phyloP scores from a whole-genome alignment of 2,797 vertebrate species.

The Hafferia zeledoni region DNA sequence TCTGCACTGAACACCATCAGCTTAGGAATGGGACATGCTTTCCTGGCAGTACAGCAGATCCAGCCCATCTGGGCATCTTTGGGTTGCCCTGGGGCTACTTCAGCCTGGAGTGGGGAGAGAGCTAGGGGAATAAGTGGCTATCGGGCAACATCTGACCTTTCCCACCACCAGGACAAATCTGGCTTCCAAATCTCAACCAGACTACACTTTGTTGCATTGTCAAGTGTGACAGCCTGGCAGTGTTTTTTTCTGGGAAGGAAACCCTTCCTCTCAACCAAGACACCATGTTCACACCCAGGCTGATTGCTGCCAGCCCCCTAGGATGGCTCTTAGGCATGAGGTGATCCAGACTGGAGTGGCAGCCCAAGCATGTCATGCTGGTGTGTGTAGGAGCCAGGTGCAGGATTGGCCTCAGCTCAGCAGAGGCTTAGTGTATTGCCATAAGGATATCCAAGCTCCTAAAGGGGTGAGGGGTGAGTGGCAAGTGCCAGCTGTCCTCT shows the following conservation, averaged over 20 bases:
- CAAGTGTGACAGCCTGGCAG: fast-evolving
- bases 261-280: background rate
- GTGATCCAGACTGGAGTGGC: fast-evolving
- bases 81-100: background rate
- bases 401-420: background rate
- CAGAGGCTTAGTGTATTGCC: background rate
- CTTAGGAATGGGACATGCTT: fast-evolving
- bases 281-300: fast-evolving
- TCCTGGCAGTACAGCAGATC: background rate
- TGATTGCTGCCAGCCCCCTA: fast-evolving
- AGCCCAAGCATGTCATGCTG: background rate
- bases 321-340: fast-evolving
- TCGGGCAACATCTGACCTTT: background rate
- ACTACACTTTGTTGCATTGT: fast-evolving
- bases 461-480: background rate
- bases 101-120: fast-evolving
- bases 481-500: background rate
- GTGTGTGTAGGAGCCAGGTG: background rate
- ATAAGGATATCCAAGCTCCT: background rate
- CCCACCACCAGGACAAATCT: fast-evolving
- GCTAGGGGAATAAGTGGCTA: fast-evolving
- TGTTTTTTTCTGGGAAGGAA: background rate
- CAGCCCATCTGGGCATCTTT: background rate
- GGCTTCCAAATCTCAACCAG: background rate
- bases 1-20: background rate